A percentile compares a stretch with the other conserved stretches of the same genome.
These are phyloP conservation scores for Actias luna DNA, from an alignment of 2,888 invertebrate species.

Conservation along the genomic window DNA sequence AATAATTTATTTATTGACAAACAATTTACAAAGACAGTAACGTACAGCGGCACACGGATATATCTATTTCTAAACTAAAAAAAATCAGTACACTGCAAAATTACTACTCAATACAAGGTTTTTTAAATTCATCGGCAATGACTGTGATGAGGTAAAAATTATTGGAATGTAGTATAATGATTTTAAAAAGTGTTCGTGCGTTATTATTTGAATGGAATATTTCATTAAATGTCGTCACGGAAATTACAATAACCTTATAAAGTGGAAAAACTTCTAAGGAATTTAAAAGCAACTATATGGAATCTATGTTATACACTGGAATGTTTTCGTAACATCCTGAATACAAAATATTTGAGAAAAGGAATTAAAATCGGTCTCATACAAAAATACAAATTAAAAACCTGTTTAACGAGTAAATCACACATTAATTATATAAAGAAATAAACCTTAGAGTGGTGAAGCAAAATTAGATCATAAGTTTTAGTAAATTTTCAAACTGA, in stretches of 20 bases:
- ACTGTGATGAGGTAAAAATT: too few relatives aligned
- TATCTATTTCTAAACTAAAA: background rate
- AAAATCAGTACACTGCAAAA: background rate
- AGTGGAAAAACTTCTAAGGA: background rate
- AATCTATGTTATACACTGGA: background rate
- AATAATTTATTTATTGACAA: background rate
- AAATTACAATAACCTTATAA: background rate
- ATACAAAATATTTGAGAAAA: background rate
- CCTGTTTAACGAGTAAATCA: too few relatives aligned
- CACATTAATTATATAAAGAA: too few relatives aligned
- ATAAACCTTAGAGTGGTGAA: too few relatives aligned
- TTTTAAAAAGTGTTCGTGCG: background rate
- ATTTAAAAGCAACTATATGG: background rate
- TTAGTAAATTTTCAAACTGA: background rate
- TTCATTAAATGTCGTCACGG: background rate
- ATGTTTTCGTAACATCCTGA: background rate
- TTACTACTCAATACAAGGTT: background rate
- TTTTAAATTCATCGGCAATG: background rate
- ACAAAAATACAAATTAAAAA: too few relatives aligned
- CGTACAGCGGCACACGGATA: background rate
- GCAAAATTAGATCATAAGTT: too few relatives aligned
- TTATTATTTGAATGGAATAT: background rate
- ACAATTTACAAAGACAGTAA: slow-evolving; percentile 6
- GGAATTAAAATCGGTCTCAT: background rate
- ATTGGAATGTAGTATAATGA: background rate